Base-by-base conservation (phyloP, 2,113 vertebrate species). In the Willisornis vidua region DNA sequence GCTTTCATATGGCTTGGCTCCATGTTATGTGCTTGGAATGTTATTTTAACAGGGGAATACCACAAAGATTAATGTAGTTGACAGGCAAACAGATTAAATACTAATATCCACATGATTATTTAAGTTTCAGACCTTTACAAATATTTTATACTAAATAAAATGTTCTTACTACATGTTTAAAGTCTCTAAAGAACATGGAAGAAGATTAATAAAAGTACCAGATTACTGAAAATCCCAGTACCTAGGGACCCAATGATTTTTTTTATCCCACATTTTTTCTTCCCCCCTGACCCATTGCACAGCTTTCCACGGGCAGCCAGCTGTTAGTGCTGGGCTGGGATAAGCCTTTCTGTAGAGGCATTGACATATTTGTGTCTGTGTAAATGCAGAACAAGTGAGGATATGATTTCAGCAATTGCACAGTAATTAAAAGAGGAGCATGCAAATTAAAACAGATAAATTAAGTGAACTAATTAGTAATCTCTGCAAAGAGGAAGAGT, bases 211-310 rank as follows among this genome's bases (percentile, higher is more conserved):
- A 63, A 29, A 96, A 95, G 87, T 89, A 96, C 87, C 92, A 75
- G 95, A 91, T 96, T 96, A 97, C 45, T 67, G 92, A 94, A 94
- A 96, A 97, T 96, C 92, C 93, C 58, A 54, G 92, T 92, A 92
- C 87, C 95, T 90, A 95, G 92, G 94, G 94, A 94, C 89, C 19
- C 35, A 24, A 1, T 33, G 51, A 28, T 57, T 1, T 41, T 62
- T 74, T 66, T 92, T 73, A 79, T 66, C 81, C 62, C 10, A 1
- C 45, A 14, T 62, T 84, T 76, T 58, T 58, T 18, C 19, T 29
- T 23, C 25, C 52, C 45, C 46, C 23, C 10, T 19, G 70, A 45
- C 41, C 79, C 54, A 4, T 1, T 16, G 51, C 66, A 87, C n/a
- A 83, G 85, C 80, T 91, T 48, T 55, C 67, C 12, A 17, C 79